Percentiles rank a stretch among this genome's conserved stretches.
phyloP scores from a whole-genome alignment of 2,888 invertebrate species.

The Hyalella azteca region DNA sequence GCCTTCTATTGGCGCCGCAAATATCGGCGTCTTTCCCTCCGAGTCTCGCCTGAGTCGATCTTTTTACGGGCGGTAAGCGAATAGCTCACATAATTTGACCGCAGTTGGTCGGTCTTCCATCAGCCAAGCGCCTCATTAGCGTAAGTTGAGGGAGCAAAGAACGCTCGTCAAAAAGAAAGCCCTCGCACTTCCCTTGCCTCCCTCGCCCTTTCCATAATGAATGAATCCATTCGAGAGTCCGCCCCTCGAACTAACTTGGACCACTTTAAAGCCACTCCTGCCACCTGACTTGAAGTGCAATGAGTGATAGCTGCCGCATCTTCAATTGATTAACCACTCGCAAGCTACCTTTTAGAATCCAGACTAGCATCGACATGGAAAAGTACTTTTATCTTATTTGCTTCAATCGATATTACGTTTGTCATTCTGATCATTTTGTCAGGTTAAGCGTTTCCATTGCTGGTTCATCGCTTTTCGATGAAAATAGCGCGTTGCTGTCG shows the following conservation, averaged over 20 bases:
- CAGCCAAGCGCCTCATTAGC: background rate
- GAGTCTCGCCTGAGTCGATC: background rate
- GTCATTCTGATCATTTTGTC: background rate
- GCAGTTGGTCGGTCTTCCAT: background rate
- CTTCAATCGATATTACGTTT: background rate
- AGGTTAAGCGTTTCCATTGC: background rate
- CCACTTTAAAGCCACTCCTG: background rate
- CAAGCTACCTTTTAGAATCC: background rate
- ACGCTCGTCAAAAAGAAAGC: background rate
- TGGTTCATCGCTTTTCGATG: background rate
- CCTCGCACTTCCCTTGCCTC: background rate
- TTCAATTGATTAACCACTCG: constrained; percentile 10
- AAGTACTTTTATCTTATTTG: background rate
- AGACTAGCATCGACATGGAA: background rate
- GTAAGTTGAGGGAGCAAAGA: constrained; percentile 6
- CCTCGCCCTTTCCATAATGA: background rate
- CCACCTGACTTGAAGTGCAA: constrained; percentile 25
- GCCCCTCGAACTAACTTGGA: constrained; percentile 12
- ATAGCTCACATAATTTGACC: background rate
- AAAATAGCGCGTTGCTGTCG: too few relatives aligned
- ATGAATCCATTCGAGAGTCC: constrained; percentile 13
- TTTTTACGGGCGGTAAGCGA: background rate
- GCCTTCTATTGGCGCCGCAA: too few relatives aligned
- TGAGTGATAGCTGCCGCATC: constrained; percentile 21
- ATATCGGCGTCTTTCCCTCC: background rate